Percentiles rank a stretch among this genome's conserved stretches.
Evolutionary conservation across 2,113 vertebrate species (phyloP).

Genomic region (Neolamprologus toae): DNA sequence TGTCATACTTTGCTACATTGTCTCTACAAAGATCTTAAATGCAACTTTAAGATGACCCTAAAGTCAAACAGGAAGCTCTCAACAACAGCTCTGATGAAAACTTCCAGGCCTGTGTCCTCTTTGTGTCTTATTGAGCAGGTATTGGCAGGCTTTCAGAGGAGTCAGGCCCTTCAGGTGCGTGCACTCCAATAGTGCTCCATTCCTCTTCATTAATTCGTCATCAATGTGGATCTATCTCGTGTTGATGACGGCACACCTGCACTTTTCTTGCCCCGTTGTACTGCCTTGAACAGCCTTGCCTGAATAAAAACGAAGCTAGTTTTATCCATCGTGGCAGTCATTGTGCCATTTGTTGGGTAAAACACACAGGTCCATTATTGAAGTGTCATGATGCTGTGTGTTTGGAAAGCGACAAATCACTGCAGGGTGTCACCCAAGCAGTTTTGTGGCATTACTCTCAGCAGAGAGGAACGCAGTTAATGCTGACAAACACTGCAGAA

Average conservation of each 20-base stretch:
- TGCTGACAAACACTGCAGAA: constrained; percentile 66
- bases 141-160: constrained; percentile 44
- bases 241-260: constrained; percentile 76
- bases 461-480: constrained; percentile 51
- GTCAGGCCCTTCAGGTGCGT: constrained; percentile 30
- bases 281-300: constrained; percentile 75
- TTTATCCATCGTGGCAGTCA: constrained; percentile 49
- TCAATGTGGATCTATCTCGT: constrained; percentile 72
- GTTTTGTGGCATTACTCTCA: constrained; percentile 68
- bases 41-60: neutral
- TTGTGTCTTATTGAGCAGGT: constrained; percentile 49
- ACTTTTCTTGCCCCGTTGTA: constrained; percentile 76
- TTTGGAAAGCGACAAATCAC: constrained; percentile 67
- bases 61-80: constrained; percentile 14
- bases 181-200: constrained; percentile 33
- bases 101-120: constrained; percentile 22
- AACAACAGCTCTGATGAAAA: neutral
- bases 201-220: constrained; percentile 58
- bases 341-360: constrained; percentile 70
- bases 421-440: constrained; percentile 28
- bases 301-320: constrained; percentile 67
- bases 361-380: constrained; percentile 66
- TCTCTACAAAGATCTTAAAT: neutral
- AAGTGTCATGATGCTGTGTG: constrained; percentile 56
- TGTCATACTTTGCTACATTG: neutral